Base-by-base conservation (phyloP, 2,888 invertebrate species). In the Drosophila rubida region DNA sequence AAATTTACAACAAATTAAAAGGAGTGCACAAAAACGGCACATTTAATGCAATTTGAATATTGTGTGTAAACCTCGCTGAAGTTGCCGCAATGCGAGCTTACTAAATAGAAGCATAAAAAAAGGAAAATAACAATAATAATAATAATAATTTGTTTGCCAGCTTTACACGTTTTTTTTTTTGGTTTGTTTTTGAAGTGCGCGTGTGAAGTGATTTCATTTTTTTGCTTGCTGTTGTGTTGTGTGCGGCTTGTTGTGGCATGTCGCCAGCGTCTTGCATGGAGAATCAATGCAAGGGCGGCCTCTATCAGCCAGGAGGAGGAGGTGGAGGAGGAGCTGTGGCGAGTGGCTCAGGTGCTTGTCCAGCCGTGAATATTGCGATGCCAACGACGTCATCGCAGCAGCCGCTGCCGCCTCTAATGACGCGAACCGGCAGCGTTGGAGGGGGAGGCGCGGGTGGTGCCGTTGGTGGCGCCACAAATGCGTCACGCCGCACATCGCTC, bases 191-290 rank as follows among this genome's bases (percentile, higher is more conserved):
- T 48, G n/a, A 57, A 50, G 27, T 48, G 16, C 32, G 13, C 35
- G 35, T 4, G 2, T 0, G 9, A 32, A 32, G 32, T 32, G 32
- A n/a, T 55, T 51, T 23, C 39, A 14, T 23, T 23, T 30, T 41
- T 32, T 23, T 45, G 32, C 13, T 19, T n/a, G 14, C 13, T 35
- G 42, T 44, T 27, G 39, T 22, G 32, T 46, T 4, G 27, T 35
- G n/a, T n/a, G 44, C 41, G 16, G 46, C 39, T 39, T 49, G 37
- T 16, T 35, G 72, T 75, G 84, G 85, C 82, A 82, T 82, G 82
- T 85, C 82, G 76, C 82, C 82, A 49, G 86, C 86, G 70, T 84
- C 75, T 45, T 87, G 81, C 67, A 81, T 83, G 81, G 81, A 83
- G 61, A 77, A 69, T 54, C 80, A 83, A 68, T 82, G 83, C 69